Evolutionary conservation across 2,797 vertebrate species (phyloP), one percentile per base, ranked within the genome.

Genomic region (Delichon dasypus): DNA sequence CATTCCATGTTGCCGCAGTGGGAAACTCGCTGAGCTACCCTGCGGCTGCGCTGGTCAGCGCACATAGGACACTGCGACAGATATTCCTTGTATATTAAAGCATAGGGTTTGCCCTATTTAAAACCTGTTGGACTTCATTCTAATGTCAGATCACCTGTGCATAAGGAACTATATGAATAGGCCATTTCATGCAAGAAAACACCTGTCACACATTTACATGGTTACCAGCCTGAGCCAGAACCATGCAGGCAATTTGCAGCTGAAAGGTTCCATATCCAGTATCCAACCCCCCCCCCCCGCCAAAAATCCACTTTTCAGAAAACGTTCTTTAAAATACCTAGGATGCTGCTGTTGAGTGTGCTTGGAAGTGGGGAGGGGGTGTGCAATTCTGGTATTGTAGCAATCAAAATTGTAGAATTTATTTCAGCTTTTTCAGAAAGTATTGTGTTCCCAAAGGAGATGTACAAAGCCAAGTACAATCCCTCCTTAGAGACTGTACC

Each of bases 401-500:
- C 74, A 79, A 60, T 29, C 40, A 72, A 77, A 62, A 80, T 76
- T 75, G 40, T 47, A 55, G 48, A 57, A 60, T 94, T 82, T 96
- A 22, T 93, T 88, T 94, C 53, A 54, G 45, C n/a, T 84, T 74
- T 57, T 26, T 48, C 20, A 70, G 66, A 93, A 97, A 94, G 91
- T 88, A 94, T 93, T 66, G 48, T 53, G 13, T 93, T 96, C 81
- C 85, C 84, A 92, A 94, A 94, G 94, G 77, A 97, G 92, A 88
- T 36, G 91, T 80, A 85, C 66, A 95, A 93, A 91, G 83, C 58
- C 73, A 94, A 96, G 30, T 12, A 29, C 86, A 89, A 94, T 97
- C 80, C 86, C 96, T 97, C 86, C 94, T 95, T 5, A 5, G 85
- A 97, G 89, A 94, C 93, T 96, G 85, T 93, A 90, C 96, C 94